phyloP scores from a whole-genome alignment of 2,113 vertebrate species.

The Cyanoramphus novaezelandiae region DNA sequence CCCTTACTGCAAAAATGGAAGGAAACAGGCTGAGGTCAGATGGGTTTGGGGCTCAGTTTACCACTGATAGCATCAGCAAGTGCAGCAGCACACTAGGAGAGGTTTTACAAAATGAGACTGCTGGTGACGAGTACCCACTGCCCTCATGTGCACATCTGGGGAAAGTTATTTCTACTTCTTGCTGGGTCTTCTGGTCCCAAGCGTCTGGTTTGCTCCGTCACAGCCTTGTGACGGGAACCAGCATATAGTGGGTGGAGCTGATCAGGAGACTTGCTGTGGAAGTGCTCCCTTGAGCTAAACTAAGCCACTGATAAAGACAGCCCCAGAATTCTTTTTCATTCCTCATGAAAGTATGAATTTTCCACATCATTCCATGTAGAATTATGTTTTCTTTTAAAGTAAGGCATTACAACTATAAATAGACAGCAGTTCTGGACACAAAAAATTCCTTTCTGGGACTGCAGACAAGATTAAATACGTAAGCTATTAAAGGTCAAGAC shows the following conservation, averaged over 20 bases:
- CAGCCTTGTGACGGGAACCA: not conserved
- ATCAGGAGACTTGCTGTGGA: not conserved
- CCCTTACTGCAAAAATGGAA: not conserved
- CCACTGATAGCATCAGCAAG: not conserved
- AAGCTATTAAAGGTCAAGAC: not conserved
- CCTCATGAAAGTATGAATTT: not conserved
- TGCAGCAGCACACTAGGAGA: not conserved
- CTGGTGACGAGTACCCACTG: not conserved
- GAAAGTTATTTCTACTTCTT: not conserved
- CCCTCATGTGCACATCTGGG: not conserved
- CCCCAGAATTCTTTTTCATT: not conserved
- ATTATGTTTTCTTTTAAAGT: not conserved
- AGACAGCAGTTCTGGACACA: not conserved
- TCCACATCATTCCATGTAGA: not conserved
- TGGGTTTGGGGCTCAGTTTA: not conserved
- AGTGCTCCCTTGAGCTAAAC: not conserved
- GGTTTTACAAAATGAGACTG: not conserved
- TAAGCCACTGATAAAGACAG: not conserved
- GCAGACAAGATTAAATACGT: not conserved
- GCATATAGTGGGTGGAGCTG: rapidly evolving
- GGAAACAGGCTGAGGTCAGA: not conserved
- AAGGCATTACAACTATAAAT: not conserved
- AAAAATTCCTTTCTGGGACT: not conserved
- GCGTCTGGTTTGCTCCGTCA: rapidly evolving
- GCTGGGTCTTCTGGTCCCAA: not conserved